Conservation (phyloP, 2,888 invertebrate genomes). For the Melangyna quadrimaculata region DNA sequence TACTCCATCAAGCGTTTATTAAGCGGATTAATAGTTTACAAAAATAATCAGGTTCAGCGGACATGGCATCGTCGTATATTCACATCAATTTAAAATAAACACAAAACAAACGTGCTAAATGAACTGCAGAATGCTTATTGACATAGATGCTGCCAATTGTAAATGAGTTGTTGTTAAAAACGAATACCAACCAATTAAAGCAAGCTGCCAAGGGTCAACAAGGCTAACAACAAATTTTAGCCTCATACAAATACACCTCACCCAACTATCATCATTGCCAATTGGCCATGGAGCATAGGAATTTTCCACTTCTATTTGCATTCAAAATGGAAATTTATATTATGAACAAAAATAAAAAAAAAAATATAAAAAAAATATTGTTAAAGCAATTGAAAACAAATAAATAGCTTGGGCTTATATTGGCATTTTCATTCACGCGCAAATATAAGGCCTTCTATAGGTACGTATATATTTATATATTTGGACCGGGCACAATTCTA, state of each 20-base stretch:
- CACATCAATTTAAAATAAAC: background rate
- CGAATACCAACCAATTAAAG: slow-evolving; percentile 59
- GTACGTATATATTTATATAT: background rate
- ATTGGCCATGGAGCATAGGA: slow-evolving; percentile 13
- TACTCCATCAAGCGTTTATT: background rate
- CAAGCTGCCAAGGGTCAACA: slow-evolving; percentile 60
- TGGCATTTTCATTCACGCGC: slow-evolving; percentile 65
- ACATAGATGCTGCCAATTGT: slow-evolving; percentile 45
- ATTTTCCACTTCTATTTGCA: slow-evolving; percentile 47
- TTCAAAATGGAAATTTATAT: slow-evolving; percentile 29
- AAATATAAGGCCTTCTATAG: slow-evolving; percentile 50
- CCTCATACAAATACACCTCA: slow-evolving; percentile 46
- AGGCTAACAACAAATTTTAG: slow-evolving; percentile 60
- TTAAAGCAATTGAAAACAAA: slow-evolving; percentile 70
- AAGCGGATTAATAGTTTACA: background rate
- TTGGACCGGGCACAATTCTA: background rate
- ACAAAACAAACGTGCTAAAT: slow-evolving; percentile 33
- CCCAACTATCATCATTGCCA: background rate
- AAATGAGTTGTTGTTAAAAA: slow-evolving; percentile 53
- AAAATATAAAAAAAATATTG: slow-evolving; percentile 27
- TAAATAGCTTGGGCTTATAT: slow-evolving; percentile 65
- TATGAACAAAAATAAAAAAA: background rate
- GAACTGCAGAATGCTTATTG: slow-evolving; percentile 56
- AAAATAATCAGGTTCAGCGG: background rate
- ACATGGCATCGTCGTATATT: background rate